Evolutionary conservation across 1,140 invertebrate species (phyloP).

Genomic region (Sesamia nonagrioides): DNA sequence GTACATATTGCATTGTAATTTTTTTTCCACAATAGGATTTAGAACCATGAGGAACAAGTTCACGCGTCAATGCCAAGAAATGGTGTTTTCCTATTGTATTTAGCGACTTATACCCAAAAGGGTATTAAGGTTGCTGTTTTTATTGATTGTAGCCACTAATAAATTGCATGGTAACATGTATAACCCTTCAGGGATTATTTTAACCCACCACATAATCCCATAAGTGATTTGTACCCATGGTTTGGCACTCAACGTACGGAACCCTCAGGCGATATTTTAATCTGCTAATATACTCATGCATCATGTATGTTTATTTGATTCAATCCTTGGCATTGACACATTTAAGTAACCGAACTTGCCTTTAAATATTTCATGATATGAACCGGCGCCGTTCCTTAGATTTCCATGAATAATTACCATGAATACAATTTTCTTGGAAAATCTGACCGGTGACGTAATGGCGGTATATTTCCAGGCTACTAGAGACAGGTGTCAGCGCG

Average conservation of each 20-base stretch:
- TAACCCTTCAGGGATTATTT: constrained; percentile 16
- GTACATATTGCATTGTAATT: no score
- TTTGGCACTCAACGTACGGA: not conserved
- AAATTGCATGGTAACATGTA: constrained; percentile 10
- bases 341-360: constrained; percentile 69
- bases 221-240: not conserved
- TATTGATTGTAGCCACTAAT: not conserved
- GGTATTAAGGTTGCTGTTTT: not conserved
- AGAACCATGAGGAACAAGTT: no score
- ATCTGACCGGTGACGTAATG: constrained; percentile 34
- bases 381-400: constrained; percentile 61
- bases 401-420: constrained; percentile 66
- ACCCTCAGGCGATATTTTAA: not conserved
- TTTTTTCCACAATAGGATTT: no score
- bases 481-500: constrained; percentile 33
- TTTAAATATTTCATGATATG: constrained; percentile 70
- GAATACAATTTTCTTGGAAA: constrained; percentile 43
- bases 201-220: constrained; percentile 19
- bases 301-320: constrained; percentile 32
- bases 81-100: no score
- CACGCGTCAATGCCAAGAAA: no score
- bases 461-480: constrained; percentile 12
- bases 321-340: constrained; percentile 75
- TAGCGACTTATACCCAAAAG: not conserved
- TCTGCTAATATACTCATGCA: constrained; percentile 1